Percentiles rank a stretch among this genome's conserved stretches.
These are phyloP conservation scores for Drosophila parabipectinata DNA, from an alignment of 1,140 invertebrate genomes.

Conservation along the genomic window DNA sequence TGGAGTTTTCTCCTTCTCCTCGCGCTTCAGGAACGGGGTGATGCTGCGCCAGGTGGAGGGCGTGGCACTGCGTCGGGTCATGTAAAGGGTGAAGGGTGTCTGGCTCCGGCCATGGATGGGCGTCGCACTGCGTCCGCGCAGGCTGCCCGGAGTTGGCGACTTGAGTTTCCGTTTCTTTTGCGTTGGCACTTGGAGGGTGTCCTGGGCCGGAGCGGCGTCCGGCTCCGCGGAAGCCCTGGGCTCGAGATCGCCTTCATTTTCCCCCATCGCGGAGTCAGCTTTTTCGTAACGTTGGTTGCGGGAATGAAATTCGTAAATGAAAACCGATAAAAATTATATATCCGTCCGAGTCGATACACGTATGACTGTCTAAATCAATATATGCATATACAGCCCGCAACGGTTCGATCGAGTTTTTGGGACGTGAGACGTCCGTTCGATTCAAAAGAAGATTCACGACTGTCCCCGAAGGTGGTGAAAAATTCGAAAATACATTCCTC, in stretches of 20 bases:
- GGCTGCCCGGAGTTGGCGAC: conserved; percentile 78
- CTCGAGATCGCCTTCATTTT: conserved; percentile 77
- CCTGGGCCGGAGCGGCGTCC: conserved; percentile 70
- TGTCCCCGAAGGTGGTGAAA: conserved; percentile 70
- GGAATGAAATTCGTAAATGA: conserved; percentile 56
- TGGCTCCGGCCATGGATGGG: conserved; percentile 81
- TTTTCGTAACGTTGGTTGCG: conserved; percentile 16
- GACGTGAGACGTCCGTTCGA: conserved; percentile 81
- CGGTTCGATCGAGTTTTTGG: conserved; percentile 76
- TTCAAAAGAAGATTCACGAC: conserved; percentile 78
- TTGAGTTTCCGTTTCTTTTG: conserved; percentile 79
- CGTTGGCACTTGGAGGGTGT: conserved; percentile 72
- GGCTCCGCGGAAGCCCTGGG: conserved; percentile 70
- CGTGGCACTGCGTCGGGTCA: conserved; percentile 79
- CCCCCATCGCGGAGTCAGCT: conserved; percentile 66
- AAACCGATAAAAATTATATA: conserved; percentile 62
- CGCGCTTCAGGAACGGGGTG: conserved; percentile 82
- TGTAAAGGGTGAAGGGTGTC: conserved; percentile 77
- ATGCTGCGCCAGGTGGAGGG: conserved; percentile 83
- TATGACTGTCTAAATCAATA: conserved; percentile 42
- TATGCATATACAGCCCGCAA: conserved; percentile 57
- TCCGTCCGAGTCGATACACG: conserved; percentile 67
- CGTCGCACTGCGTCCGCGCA: conserved; percentile 81
- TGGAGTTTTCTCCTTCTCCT: conserved; percentile 83
- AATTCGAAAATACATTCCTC: conserved; percentile 69